Percentiles rank a stretch among this genome's conserved stretches.
phyloP scores from a whole-genome alignment of 2,797 vertebrate genomes.

The Distichodus sexfasciatus region DNA sequence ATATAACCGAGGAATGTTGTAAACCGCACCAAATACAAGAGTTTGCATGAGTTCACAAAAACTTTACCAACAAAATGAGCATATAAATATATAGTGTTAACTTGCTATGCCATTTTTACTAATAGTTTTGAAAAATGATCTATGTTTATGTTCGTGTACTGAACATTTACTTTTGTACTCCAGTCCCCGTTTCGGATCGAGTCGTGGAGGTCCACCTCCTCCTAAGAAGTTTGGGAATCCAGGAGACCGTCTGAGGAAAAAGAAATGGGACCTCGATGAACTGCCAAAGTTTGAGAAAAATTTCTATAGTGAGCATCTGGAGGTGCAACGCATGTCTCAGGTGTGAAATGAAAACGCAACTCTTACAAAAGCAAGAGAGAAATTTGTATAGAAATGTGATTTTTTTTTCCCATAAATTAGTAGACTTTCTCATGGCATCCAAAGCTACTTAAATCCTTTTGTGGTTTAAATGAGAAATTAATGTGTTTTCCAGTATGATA shows the following conservation, averaged over 20 bases:
- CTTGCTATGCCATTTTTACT: too few relatives aligned
- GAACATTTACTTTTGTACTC: neutral
- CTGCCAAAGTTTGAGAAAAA: constrained; percentile 98
- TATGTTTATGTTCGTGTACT: neutral
- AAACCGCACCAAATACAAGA: too few relatives aligned
- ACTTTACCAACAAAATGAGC: too few relatives aligned
- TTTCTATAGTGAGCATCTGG: constrained; percentile 90
- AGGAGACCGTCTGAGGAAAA: constrained; percentile 92
- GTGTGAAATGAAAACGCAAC: too few relatives aligned
- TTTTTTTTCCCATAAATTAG: neutral
- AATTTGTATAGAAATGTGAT: neutral
- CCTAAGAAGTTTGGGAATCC: constrained; percentile 96
- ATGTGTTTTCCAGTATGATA: constrained; percentile 76
- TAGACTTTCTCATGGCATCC: neutral
- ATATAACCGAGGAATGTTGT: too few relatives aligned
- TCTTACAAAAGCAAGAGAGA: too few relatives aligned
- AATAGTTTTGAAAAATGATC: neutral
- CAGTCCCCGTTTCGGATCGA: constrained; percentile 77
- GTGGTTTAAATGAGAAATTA: neutral
- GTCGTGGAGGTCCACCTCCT: constrained; percentile 77
- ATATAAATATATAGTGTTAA: too few relatives aligned
- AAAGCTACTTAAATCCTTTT: too few relatives aligned
- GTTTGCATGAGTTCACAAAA: too few relatives aligned
- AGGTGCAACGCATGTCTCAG: constrained; percentile 83
- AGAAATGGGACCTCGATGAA: constrained; percentile 93